Percentiles rank a stretch among this genome's conserved stretches.
Evolutionary conservation across 2,888 invertebrate genomes (phyloP).

Genomic region (Biston betularia): DNA sequence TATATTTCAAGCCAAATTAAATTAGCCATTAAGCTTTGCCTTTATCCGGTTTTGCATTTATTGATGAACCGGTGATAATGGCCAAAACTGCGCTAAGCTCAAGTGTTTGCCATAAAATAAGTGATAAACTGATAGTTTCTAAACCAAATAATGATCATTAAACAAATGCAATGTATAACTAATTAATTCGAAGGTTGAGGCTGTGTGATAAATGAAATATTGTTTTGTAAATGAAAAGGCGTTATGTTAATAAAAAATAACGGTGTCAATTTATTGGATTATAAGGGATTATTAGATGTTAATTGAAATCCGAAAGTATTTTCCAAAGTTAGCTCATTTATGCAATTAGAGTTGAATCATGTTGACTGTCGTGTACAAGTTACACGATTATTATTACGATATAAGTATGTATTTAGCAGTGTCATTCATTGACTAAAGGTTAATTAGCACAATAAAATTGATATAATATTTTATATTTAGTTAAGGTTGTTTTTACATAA

Average conservation of each 20-base stretch:
- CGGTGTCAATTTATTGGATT: conserved; percentile 19
- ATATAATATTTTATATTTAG: conserved; percentile 38
- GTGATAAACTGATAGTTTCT: conserved; percentile 15
- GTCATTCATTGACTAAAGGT: conserved; percentile 18
- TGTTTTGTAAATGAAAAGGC: conserved; percentile 6
- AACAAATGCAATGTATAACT: conserved; percentile 1
- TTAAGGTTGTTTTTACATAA: conserved; percentile 55
- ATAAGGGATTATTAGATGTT: not conserved
- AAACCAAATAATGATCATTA: conserved; percentile 1
- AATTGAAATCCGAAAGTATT: conserved; percentile 11
- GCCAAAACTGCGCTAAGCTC: conserved; percentile 13
- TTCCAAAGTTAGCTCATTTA: not conserved
- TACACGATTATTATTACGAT: conserved; percentile 4
- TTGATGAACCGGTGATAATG: conserved; percentile 4
- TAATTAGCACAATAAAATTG: conserved; percentile 44
- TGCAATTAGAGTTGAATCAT: not conserved
- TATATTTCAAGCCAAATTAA: conserved; percentile 22
- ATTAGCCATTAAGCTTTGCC: conserved; percentile 11
- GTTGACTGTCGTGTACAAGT: conserved; percentile 3
- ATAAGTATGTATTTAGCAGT: conserved; percentile 38
- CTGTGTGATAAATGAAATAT: conserved; percentile 6
- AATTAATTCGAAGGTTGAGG: not conserved
- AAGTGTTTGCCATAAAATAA: conserved; percentile 22
- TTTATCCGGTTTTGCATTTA: conserved; percentile 12
- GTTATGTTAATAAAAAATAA: not conserved